These are phyloP conservation scores for Sminthurinus aureus DNA, from an alignment of 2,888 invertebrate genomes.

Conservation along the genomic window DNA sequence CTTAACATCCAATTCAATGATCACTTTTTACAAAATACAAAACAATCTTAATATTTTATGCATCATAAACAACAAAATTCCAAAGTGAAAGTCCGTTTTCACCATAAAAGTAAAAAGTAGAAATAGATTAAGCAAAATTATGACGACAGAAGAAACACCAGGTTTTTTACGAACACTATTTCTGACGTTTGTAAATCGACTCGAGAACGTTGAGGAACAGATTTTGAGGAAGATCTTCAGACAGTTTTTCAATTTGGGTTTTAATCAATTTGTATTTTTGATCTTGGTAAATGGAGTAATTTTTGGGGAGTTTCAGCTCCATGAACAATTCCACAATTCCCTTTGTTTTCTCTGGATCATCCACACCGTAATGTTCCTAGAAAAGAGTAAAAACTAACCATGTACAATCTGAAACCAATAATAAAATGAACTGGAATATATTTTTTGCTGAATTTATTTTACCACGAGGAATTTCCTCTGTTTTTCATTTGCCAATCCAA, in stretches of 20 bases:
- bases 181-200: conserved; percentile 71
- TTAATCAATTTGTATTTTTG: conserved; percentile 82
- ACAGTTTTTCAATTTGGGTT: conserved; percentile 84
- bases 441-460: conserved; percentile 38
- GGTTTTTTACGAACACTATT: conserved; percentile 33
- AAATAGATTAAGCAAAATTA: too few relatives aligned
- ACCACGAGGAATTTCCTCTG: conserved; percentile 72
- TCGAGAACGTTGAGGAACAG: conserved; percentile 83
- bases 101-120: too few relatives aligned
- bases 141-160: too few relatives aligned
- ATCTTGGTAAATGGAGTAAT: conserved; percentile 82
- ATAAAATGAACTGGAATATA: conserved; percentile 10
- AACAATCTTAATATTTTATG: too few relatives aligned
- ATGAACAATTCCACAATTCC: conserved; percentile 79
- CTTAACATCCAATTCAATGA: too few relatives aligned
- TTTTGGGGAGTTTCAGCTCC: conserved; percentile 77
- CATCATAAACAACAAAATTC: too few relatives aligned
- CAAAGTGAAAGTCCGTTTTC: too few relatives aligned
- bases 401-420: conserved; percentile 1
- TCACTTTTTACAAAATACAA: too few relatives aligned
- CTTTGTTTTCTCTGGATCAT: conserved; percentile 72
- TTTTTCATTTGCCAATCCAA: background rate
- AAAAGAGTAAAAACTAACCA: background rate
- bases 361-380: conserved; percentile 76
- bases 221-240: conserved; percentile 80